Percentiles rank a stretch among this genome's conserved stretches.
phyloP scores from a whole-genome alignment of 2,113 vertebrate species.

The Sakesphorus luctuosus region DNA sequence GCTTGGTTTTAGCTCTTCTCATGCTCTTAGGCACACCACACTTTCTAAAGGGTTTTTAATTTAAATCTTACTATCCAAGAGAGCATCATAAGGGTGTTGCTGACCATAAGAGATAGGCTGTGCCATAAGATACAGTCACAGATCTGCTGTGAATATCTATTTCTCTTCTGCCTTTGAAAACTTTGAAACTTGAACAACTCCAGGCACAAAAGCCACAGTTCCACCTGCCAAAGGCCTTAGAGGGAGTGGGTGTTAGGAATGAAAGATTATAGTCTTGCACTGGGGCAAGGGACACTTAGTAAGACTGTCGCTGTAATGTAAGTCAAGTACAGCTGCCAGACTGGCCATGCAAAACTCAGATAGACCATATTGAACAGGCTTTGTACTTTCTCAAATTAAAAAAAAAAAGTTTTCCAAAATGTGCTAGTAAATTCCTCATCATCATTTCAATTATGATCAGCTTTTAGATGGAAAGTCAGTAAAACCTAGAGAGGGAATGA shows the following conservation, averaged over 20 bases:
- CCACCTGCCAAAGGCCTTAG: not conserved
- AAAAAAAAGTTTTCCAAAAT: not conserved
- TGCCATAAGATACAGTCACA: not conserved
- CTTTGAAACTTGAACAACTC: not conserved
- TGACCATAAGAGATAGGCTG: not conserved
- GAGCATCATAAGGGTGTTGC: not conserved
- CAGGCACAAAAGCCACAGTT: not conserved
- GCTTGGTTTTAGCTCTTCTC: not conserved
- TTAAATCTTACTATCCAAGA: not conserved
- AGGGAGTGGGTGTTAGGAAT: not conserved
- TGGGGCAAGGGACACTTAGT: not conserved
- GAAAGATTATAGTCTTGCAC: not conserved
- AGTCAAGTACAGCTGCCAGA: not conserved
- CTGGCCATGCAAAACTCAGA: not conserved
- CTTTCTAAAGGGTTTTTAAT: not conserved
- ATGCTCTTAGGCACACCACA: not conserved
- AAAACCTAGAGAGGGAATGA: not conserved
- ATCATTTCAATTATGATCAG: not conserved
- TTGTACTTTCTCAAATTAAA: not conserved
- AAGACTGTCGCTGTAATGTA: not conserved
- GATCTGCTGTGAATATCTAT: not conserved
- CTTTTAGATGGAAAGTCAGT: not conserved
- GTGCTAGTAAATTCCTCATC: not conserved
- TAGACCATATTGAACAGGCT: fast-evolving
- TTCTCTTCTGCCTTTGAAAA: not conserved